Base-by-base conservation (phyloP, 1,140 invertebrate genomes). In the Zaprionus lachaisei region DNA sequence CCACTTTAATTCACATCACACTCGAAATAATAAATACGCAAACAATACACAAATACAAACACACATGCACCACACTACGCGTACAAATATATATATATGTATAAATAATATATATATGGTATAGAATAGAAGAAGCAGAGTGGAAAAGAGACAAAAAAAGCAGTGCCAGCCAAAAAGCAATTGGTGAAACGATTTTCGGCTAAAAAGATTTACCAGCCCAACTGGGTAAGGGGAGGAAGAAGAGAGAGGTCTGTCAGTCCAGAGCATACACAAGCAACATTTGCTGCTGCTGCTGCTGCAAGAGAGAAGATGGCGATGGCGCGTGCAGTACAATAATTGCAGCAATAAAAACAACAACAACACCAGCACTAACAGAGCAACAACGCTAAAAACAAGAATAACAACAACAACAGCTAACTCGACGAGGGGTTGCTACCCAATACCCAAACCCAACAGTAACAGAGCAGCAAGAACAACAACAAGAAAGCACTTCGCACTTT, bases 281-380 rank as follows among this genome's bases (percentile, higher is more conserved):
- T 24, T n/a, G 34, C 14, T 76, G 74, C 54, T 17, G 15, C n/a
- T 44, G 41, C n/a, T 9, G 41, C 41, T 44, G 41, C 41, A 44
- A 17, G n/a, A 47, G 66, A 54, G 67, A 54, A 70, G 73, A 76
- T 72, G 80, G 73, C 74, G 68, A 76, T 72, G 80, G 73, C 74
- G 68, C 69, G 73, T 83, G 79, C 73, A 78, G 76, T 79, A 75
- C 60, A 63, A 81, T 82, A 74, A 82, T 67, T 74, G 77, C 71
- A 76, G 22, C 60, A 69, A 77, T 57, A 24, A 34, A 17, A 62
- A 70, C 54, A 56, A 64, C 44, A 55, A 38, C 11, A 58, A 75
- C 41, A 61, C 41, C 28, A 56, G 49, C 63, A 83, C 58, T 17
- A 55, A 60, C 37, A 64, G 51, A 62, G 68, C 61, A 47, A 9